phyloP scores from a whole-genome alignment of 2,113 vertebrate species.

The Chloebia gouldiae region DNA sequence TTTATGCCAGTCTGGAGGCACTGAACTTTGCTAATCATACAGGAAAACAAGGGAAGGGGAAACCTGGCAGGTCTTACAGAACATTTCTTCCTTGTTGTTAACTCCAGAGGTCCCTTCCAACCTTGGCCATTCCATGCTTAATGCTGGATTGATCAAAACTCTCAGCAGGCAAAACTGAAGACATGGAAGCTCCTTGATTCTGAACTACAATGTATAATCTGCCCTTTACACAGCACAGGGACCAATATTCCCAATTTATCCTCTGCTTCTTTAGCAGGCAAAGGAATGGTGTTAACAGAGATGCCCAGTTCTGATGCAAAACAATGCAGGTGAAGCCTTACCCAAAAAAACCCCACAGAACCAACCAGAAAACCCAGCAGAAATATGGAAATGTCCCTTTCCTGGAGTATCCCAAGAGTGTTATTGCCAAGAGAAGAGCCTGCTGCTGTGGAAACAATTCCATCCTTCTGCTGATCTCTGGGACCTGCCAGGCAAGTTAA shows the following conservation, averaged over 20 bases:
- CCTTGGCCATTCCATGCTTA: neutral
- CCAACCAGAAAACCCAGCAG: neutral
- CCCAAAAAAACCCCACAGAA: neutral
- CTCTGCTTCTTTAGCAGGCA: neutral
- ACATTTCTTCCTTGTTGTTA: neutral
- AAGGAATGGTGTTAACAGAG: neutral
- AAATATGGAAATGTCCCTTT: neutral
- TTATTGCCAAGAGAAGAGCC: neutral
- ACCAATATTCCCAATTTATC: neutral
- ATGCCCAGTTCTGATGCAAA: neutral
- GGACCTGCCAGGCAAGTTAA: neutral
- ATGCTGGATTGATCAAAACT: neutral
- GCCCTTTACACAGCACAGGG: neutral
- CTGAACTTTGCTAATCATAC: constrained; percentile 58
- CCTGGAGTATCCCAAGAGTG: neutral
- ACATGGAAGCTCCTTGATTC: neutral
- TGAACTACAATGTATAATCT: neutral
- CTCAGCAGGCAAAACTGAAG: neutral
- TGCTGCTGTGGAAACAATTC: neutral
- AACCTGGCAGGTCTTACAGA: neutral
- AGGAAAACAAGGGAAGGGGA: neutral
- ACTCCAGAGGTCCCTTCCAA: neutral
- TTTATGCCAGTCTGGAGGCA: constrained; percentile 14
- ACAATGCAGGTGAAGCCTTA: neutral
- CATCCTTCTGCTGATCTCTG: neutral